Percentiles rank a stretch among this genome's conserved stretches.
These are phyloP conservation scores for Talpa occidentalis DNA, from an alignment of 2,113 vertebrate genomes.

Conservation along the genomic window DNA sequence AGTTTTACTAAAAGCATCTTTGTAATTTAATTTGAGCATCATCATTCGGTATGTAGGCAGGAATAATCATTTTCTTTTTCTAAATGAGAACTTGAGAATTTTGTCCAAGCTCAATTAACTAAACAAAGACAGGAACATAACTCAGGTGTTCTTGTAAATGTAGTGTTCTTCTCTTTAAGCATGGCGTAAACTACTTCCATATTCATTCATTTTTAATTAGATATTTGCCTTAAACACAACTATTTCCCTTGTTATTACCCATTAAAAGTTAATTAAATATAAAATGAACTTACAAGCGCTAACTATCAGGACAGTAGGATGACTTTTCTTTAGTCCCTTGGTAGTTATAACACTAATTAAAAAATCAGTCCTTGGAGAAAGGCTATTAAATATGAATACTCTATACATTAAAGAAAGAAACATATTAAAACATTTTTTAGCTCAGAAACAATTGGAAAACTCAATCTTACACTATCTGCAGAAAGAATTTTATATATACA, in stretches of 20 bases:
- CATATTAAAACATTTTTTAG: slow-evolving; percentile 41
- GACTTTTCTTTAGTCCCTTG: slow-evolving; percentile 87
- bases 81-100: slow-evolving; percentile 11
- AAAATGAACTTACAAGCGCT: slow-evolving; percentile 86
- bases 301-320: slow-evolving; percentile 79
- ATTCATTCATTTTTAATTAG: slow-evolving; percentile 30
- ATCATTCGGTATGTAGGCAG: not conserved
- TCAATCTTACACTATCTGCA: not conserved
- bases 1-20: not conserved
- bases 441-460: slow-evolving; percentile 48
- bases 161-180: not conserved
- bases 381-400: slow-evolving; percentile 83
- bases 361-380: slow-evolving; percentile 88
- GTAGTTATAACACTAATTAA: slow-evolving; percentile 85
- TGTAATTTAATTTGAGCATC: slow-evolving; percentile 16
- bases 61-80: slow-evolving; percentile 29
- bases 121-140: not conserved
- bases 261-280: slow-evolving; percentile 67
- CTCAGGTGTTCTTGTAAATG: not conserved
- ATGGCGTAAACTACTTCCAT: not conserved
- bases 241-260: not conserved
- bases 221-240: slow-evolving; percentile 15
- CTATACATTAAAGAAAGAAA: slow-evolving; percentile 73
- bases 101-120: not conserved
- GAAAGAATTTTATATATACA: not conserved